phyloP scores from a whole-genome alignment of 2,113 vertebrate species.

The Arizona elegans region DNA sequence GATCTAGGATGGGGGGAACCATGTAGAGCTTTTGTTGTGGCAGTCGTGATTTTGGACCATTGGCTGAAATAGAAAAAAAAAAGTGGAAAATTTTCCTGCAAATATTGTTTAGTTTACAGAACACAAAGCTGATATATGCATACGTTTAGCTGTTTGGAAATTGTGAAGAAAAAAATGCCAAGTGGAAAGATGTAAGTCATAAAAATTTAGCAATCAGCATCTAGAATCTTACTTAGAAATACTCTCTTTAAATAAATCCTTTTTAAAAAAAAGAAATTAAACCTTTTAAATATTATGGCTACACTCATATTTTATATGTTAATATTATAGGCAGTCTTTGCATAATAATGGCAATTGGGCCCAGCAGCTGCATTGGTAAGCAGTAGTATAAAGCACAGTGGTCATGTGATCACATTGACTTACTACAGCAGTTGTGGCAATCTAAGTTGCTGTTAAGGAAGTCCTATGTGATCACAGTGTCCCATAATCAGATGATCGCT shows the following conservation, averaged over 20 bases:
- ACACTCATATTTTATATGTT: not conserved
- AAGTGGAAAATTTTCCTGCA: not conserved
- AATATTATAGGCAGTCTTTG: not conserved
- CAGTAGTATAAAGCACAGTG: not conserved
- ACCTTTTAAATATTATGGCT: not conserved
- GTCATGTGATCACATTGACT: not conserved
- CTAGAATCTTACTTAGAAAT: slow-evolving; percentile 4
- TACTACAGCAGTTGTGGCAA: not conserved
- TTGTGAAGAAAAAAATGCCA: not conserved
- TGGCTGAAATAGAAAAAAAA: not conserved
- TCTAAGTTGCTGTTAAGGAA: not conserved
- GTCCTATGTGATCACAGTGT: not conserved
- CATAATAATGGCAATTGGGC: not conserved
- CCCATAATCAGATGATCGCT: not conserved
- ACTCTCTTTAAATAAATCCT: not conserved
- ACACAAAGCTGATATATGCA: not conserved
- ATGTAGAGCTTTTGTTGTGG: not conserved
- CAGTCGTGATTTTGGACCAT: not conserved
- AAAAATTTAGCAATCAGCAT: slow-evolving; percentile 8
- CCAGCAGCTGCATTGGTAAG: not conserved
- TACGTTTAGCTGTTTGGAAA: slow-evolving; percentile 2
- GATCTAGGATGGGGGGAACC: not conserved
- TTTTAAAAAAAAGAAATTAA: not conserved
- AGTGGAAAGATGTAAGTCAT: not conserved
- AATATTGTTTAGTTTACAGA: not conserved